Evolutionary conservation across 1,140 invertebrate species (phyloP), one percentile per base, ranked within the genome.

Genomic region (Calephelis nemesis): DNA sequence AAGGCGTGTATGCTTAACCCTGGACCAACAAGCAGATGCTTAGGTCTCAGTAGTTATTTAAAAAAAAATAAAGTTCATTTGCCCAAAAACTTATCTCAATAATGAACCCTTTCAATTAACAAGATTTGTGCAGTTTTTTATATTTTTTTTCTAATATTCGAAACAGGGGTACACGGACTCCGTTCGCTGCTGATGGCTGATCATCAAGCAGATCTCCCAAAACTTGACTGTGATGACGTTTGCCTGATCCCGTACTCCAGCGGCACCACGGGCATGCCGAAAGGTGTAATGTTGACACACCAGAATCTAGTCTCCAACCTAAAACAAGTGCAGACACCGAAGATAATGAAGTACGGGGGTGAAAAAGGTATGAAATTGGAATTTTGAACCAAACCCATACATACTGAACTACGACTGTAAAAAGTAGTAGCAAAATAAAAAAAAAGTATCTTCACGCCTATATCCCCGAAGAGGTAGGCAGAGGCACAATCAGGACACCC

Each of bases 201-300:
- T 66, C 84, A 93, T 68, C 81, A 91, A 65, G 88, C 91, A 0
- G 92, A 94, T 47, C 75, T 94, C 11, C 93, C 93, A 1, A 77
- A 71, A n/a, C 62, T 91, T 40, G 81, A 86, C 66, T 67, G 74
- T 30, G 83, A 92, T 6, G 84, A 88, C 40, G 83, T 92, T 7
- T 89, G 88, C 40, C 77, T 92, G 11, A 84, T 92, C 42, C 92
- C 92, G 7, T 99, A 99, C 90, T 99, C 98, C 1, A 99, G 98
- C 60, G 98, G 98, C 1, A 99, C 98, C 10, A 99, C 98, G 15
- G 98, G 98, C 58, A 96, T 97, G 85, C 98, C 98, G 0, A 99
- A 99, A 92, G 98, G 98, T 58, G 98, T 99, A 0, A 98, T 99
- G 97, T 89, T 99, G 64, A 98, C 97, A 4, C 98, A 99, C 83